phyloP scores from a whole-genome alignment of 2,888 invertebrate genomes.

The Spisula subtruncata region DNA sequence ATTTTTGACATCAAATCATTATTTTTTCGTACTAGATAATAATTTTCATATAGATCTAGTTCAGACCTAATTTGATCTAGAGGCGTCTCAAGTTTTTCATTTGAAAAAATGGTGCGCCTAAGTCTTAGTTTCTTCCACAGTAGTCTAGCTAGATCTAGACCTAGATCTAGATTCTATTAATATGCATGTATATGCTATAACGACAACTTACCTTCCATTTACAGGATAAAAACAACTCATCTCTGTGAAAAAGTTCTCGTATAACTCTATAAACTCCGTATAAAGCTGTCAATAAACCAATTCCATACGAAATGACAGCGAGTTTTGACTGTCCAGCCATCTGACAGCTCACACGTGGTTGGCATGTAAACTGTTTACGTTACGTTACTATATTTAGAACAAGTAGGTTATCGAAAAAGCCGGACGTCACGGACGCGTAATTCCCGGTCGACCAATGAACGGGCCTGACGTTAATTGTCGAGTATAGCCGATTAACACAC shows the following conservation, averaged over 20 bases:
- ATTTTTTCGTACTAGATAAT: too few species aligned
- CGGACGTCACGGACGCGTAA: neutral
- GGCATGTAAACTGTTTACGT: constrained; percentile 46
- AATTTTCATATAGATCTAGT: too few species aligned
- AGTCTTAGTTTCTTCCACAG: too few species aligned
- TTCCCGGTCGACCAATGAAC: neutral
- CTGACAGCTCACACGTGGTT: constrained; percentile 30
- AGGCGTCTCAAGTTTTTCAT: too few species aligned
- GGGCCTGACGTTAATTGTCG: neutral
- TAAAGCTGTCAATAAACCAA: constrained; percentile 40
- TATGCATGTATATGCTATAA: neutral
- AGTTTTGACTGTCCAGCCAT: constrained; percentile 21
- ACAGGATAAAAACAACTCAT: constrained; percentile 49
- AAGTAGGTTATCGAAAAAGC: neutral
- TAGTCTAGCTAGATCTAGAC: too few species aligned
- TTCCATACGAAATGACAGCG: constrained; percentile 29
- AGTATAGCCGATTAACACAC: neutral
- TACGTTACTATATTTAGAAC: constrained; percentile 50
- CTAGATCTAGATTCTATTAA: too few species aligned
- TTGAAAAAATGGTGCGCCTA: too few species aligned
- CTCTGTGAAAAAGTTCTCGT: constrained; percentile 13
- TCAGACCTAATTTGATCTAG: too few species aligned
- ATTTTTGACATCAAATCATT: too few species aligned
- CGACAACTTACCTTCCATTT: constrained; percentile 45
- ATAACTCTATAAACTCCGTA: constrained; percentile 51